Percentiles rank a stretch among this genome's conserved stretches.
Conservation (phyloP, 2,888 invertebrate species). For the Adelognathus sp. region DNA sequence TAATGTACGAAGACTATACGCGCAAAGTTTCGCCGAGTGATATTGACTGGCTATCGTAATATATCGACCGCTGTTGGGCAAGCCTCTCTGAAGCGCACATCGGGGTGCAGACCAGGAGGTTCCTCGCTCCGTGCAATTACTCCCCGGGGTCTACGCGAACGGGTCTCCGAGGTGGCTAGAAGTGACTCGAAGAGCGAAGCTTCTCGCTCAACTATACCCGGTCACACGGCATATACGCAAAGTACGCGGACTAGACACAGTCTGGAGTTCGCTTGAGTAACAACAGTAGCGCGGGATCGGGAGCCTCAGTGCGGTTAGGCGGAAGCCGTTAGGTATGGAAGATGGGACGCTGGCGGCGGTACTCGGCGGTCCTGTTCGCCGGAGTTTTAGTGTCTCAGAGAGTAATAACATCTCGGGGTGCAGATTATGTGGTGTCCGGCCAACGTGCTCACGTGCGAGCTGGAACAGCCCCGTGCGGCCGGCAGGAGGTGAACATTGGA, state of each 20-base stretch:
- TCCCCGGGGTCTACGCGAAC: conserved; percentile 66
- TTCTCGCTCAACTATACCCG: conserved; percentile 33
- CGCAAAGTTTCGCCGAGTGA: conserved; percentile 15
- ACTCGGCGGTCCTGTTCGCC: conserved; percentile 55
- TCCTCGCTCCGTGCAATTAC: conserved; percentile 66
- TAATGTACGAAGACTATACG: background rate
- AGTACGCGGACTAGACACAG: conserved; percentile 42
- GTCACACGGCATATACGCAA: conserved; percentile 38
- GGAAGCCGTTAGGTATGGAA: conserved; percentile 48
- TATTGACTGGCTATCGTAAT: background rate
- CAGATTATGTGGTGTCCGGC: conserved; percentile 80
- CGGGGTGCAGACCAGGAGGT: conserved; percentile 12
- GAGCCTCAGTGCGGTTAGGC: conserved; percentile 45
- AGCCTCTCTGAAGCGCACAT: conserved; percentile 4
- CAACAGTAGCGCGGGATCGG: conserved; percentile 32
- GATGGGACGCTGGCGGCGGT: conserved; percentile 37
- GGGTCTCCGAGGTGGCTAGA: conserved; percentile 59
- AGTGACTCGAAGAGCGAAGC: conserved; percentile 60
- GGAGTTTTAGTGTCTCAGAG: conserved; percentile 79
- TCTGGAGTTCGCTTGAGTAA: conserved; percentile 26
- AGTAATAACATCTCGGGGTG: conserved; percentile 80
- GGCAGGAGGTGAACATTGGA: conserved; percentile 43
- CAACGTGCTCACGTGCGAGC: conserved; percentile 54
- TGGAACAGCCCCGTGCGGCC: conserved; percentile 31
- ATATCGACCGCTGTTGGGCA: background rate